Evolutionary conservation across 2,113 vertebrate species (phyloP).

Genomic region (Anser cygnoides): DNA sequence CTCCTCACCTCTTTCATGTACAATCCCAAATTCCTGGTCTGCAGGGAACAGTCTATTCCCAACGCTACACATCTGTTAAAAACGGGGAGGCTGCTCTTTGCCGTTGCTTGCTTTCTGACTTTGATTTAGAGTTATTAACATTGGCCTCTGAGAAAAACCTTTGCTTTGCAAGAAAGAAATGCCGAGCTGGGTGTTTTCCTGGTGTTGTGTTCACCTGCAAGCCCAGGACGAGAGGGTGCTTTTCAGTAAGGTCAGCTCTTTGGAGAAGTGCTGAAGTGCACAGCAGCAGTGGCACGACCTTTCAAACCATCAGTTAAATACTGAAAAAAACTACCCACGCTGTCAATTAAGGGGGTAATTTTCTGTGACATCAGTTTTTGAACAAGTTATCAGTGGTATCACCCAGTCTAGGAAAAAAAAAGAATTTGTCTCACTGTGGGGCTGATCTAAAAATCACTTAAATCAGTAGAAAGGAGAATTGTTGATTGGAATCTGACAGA

Average conservation of each 20-base stretch:
- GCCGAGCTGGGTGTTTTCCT: neutral
- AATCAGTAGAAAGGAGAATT: neutral
- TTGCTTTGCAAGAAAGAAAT: neutral
- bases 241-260: neutral
- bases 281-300: neutral
- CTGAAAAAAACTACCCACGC: neutral
- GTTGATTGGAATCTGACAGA: neutral
- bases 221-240: neutral
- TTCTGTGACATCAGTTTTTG: neutral
- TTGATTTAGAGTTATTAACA: neutral
- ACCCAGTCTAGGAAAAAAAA: neutral
- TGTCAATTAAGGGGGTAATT: neutral
- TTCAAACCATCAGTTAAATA: neutral
- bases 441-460: neutral
- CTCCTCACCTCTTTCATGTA: neutral
- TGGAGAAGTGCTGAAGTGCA: neutral
- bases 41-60: neutral
- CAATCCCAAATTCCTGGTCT: neutral
- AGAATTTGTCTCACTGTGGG: neutral
- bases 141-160: neutral
- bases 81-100: neutral
- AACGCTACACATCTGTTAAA: neutral
- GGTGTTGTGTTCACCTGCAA: neutral
- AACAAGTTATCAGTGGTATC: accelerated
- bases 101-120: neutral